Evolutionary conservation across 2,113 vertebrate genomes (phyloP), one percentile per base, ranked within the genome.

Genomic region (Tretioscincus oriximinensis): DNA sequence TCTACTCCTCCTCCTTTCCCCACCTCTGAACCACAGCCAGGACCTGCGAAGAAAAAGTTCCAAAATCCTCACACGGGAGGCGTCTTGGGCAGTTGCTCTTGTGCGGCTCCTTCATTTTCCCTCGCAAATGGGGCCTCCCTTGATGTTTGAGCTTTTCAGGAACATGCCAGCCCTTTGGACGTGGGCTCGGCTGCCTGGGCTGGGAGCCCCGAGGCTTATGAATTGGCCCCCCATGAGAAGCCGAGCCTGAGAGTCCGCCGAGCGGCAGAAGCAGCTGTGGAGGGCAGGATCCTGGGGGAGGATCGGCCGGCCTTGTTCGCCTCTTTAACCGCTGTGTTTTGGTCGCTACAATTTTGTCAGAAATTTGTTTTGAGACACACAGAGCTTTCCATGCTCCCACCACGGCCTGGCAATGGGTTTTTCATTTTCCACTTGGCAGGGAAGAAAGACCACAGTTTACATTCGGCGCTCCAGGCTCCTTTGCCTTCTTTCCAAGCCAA

Each of bases 281-380:
- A 82, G 78, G 67, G 85, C 54, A 78, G 41, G 74, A 87, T 87
- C 87, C 78, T 16, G 1, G 51, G 41, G 18, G 31, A 8, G 65
- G 73, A 87, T 82, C 31, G 26, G 45, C 81, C 3, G 78, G 84
- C 76, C 75, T 88, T 75, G 80, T 75, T 82, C 86, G 7, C 12
- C 85, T 87, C 83, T 86, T 90, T 90, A 54, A 64, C 18, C 78
- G 81, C 89, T 73, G 76, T 91, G 81, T 84, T 89, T 85, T 51
- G 67, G 67, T 81, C 78, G 72, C 80, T 80, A 80, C 78, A 88
- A 51, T 3, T 86, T 86, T 81, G 71, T 81, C 81, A 88, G 80
- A 47, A 20, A 9, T 81, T 47, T 77, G 64, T n/a, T 58, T 66
- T 84, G 76, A 41, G 22, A 41, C 78, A 2, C 35, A 67, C 31